phyloP scores from a whole-genome alignment of 2,888 invertebrate genomes.

The Unio pictorum region DNA sequence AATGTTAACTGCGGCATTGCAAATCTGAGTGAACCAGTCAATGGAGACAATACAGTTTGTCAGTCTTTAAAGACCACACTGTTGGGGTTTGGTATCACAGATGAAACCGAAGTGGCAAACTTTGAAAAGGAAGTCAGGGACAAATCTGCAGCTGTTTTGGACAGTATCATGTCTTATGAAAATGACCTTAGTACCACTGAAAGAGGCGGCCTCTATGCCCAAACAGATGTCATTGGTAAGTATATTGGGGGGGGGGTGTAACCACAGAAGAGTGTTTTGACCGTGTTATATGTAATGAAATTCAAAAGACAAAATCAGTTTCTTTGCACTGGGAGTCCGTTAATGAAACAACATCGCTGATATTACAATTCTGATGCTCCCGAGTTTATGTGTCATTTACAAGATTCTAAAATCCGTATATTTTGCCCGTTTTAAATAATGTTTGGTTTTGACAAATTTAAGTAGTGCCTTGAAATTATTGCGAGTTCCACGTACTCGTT shows the following conservation, averaged over 20 bases:
- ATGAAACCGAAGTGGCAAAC: background rate
- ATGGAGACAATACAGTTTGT: conserved; percentile 37
- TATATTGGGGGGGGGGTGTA: background rate
- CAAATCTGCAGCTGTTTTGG: conserved; percentile 26
- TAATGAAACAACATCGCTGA: no score
- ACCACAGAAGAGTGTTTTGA: no score
- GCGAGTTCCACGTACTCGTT: no score
- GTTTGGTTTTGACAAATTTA: no score
- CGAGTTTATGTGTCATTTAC: no score
- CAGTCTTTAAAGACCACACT: conserved; percentile 38
- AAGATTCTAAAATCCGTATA: no score
- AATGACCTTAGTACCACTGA: conserved; percentile 16
- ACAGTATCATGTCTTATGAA: conserved; percentile 31
- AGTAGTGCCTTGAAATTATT: no score
- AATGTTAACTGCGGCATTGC: conserved; percentile 35
- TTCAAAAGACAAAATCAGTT: no score
- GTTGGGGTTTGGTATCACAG: conserved; percentile 21
- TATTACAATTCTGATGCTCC: no score
- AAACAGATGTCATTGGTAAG: conserved; percentile 50
- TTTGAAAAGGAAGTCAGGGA: conserved; percentile 6
- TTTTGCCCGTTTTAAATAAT: no score
- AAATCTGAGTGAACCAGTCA: conserved; percentile 26
- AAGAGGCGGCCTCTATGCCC: conserved; percentile 30
- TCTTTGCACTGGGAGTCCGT: no score
- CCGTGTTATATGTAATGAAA: no score